Base-by-base conservation (phyloP, 1,140 invertebrate genomes). In the Drosophila micromelanica region DNA sequence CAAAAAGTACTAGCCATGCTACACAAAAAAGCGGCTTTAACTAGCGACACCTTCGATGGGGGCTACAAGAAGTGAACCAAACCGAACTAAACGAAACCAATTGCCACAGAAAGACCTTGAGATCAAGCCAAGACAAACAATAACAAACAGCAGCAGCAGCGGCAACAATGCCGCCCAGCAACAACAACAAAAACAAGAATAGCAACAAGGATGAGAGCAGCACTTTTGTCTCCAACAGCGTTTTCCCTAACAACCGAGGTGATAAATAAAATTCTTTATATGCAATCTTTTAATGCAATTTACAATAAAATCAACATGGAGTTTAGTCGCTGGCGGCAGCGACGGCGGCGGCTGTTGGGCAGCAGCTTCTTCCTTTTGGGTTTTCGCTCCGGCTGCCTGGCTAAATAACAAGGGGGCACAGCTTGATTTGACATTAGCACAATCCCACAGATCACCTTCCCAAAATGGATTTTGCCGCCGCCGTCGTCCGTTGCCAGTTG, bases 401-500 rank as follows among this genome's bases (percentile, higher is more conserved):
- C 85, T 89, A 89, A 89, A 89, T 89, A 89, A 89, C 85, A 90
- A 90, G 84, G 76, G 84, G 84, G 84, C 90, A 91, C 90, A 91
- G 90, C 90, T 91, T 91, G 90, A 91, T 91, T 91, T 91, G 90
- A 91, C 90, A 91, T 91, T 91, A 91, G 90, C 90, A 91, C 90
- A 89, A 89, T 89, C 84, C 84, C 84, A 89, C 84, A 89, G 84
- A 89, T 89, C 84, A 89, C 84, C 84, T 89, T 90, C 84, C 84
- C 80, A 89, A 89, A 89, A 89, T 89, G 84, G 84, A 84, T 89
- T 89, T 89, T 73, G 76, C 82, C 82, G 82, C 82, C 82, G 82
- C 45, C 61, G 60, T 63, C 35, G 43, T n/a, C 37, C 12, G 45
- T 20, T 49, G 40, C 54, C 40, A 23, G 49, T 15, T 51, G 30